Conservation (phyloP, 2,113 vertebrate genomes). For the Chamaetylas fuelleborni region DNA sequence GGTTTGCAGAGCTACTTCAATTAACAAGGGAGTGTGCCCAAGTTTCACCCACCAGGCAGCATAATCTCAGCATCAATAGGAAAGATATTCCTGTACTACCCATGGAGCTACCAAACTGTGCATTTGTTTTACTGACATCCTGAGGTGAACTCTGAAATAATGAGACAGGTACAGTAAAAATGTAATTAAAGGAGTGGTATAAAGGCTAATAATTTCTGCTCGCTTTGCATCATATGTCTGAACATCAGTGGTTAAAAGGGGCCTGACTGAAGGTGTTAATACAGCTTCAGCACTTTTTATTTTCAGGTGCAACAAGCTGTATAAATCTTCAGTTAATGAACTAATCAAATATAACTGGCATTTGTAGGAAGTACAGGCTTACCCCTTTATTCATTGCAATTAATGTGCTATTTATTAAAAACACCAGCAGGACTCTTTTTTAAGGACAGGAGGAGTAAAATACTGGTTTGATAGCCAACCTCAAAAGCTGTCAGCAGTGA, state of each 20-base stretch:
- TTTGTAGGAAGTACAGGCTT: not conserved
- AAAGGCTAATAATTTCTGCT: not conserved
- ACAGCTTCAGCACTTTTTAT: not conserved
- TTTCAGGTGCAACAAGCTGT: constrained; percentile 9
- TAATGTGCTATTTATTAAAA: not conserved
- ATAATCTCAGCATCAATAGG: not conserved
- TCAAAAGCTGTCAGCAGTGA: not conserved
- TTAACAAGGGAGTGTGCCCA: not conserved
- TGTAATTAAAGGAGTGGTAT: not conserved
- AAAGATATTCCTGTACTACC: not conserved
- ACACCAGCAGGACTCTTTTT: not conserved
- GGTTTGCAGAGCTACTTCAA: not conserved
- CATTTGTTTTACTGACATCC: not conserved
- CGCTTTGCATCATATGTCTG: not conserved
- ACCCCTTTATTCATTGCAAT: not conserved
- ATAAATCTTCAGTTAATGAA: constrained; percentile 1
- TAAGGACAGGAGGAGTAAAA: not conserved
- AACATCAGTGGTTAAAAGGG: not conserved
- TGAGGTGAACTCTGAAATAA: not conserved
- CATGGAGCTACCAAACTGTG: not conserved
- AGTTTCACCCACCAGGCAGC: not conserved
- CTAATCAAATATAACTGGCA: not conserved
- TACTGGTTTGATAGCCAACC: not conserved
- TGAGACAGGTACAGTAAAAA: not conserved
- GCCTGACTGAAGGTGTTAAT: not conserved